phyloP scores from a whole-genome alignment of 23 tunicate species.

The Pegea sp. region DNA sequence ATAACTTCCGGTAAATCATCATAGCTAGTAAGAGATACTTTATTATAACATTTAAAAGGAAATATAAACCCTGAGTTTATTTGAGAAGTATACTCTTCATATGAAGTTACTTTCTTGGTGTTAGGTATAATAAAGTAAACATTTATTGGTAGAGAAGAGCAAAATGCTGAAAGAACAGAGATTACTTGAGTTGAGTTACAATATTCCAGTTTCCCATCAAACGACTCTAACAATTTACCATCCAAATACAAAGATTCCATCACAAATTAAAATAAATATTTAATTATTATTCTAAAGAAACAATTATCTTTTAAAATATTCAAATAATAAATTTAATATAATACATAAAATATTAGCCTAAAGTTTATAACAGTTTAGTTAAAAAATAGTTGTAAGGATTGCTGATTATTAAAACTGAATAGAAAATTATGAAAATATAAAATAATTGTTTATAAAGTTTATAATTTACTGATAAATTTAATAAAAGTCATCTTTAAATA shows the following conservation, averaged over 20 bases:
- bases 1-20: constrained; percentile 21
- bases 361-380: no score
- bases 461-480: no score
- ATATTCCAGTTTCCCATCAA: not conserved
- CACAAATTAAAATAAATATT: no score
- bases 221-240: not conserved
- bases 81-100: not conserved
- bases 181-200: not conserved
- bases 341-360: no score
- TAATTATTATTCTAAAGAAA: no score
- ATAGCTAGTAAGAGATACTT: not conserved
- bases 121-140: not conserved
- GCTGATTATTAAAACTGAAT: no score
- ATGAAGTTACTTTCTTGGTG: not conserved
- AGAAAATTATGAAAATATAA: no score
- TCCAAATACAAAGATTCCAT: not conserved
- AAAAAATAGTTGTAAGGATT: no score
- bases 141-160: not conserved
- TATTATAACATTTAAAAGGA: not conserved
- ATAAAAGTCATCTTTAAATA: no score
- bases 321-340: no score
- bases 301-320: no score
- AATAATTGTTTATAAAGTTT: no score
- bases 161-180: not conserved
- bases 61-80: not conserved